These are phyloP conservation scores for Brachyhypopomus gauderio DNA, from an alignment of 2,113 vertebrate genomes.

Conservation along the genomic window DNA sequence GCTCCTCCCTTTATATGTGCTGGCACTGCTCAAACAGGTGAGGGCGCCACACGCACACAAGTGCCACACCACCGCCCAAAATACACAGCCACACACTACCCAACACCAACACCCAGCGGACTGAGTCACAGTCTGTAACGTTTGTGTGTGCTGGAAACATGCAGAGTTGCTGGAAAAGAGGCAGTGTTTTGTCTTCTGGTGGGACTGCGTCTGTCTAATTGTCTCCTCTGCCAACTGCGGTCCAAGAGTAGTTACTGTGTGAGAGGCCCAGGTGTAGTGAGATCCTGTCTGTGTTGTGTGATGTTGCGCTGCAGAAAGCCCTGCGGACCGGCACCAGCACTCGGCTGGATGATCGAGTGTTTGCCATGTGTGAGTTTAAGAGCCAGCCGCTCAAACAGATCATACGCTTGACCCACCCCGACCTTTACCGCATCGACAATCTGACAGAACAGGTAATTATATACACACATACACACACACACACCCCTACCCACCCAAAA, in stretches of 20 bases:
- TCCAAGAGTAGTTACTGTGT: too few species aligned
- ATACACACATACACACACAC: not conserved
- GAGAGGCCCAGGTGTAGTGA: too few species aligned
- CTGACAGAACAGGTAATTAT: conserved; percentile 87
- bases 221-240: too few species aligned
- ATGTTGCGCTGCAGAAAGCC: conserved; percentile 83
- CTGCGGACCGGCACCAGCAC: conserved; percentile 90
- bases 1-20: conserved; percentile 90
- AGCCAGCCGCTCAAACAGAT: conserved; percentile 89
- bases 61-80: not conserved
- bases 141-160: too few species aligned
- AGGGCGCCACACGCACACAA: conserved; percentile 15
- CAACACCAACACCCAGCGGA: too few species aligned
- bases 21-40: conserved; percentile 96
- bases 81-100: too few species aligned
- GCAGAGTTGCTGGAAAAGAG: too few species aligned
- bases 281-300: too few species aligned
- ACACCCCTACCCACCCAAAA: too few species aligned
- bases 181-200: too few species aligned
- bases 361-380: conserved; percentile 97
- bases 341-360: conserved; percentile 92
- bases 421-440: conserved; percentile 92
- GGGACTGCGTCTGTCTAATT: too few species aligned
- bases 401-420: conserved; percentile 91
- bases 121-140: too few species aligned